A percentile compares a stretch with the other conserved stretches of the same genome.
Conservation (phyloP, 2,888 invertebrate genomes). For the Latheticus oryzae region DNA sequence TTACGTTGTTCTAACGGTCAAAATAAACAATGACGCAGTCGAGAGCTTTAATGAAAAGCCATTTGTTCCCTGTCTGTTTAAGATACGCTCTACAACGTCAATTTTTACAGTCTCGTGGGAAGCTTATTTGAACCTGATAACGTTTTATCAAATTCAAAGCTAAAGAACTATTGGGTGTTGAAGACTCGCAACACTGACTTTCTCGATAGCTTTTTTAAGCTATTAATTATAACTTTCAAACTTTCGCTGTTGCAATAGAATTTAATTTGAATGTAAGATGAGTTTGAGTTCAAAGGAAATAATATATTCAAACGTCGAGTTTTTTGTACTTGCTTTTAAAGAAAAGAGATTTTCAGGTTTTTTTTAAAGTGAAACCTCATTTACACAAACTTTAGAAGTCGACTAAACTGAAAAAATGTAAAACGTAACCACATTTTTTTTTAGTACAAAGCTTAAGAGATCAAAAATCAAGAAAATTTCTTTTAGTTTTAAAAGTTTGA, state of each 20-base stretch:
- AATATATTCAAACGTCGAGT: conserved; percentile 16
- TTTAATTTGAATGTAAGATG: conserved; percentile 34
- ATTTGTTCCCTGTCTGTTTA: conserved; percentile 43
- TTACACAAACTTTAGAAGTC: no score
- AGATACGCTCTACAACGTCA: conserved; percentile 40
- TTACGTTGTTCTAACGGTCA: conserved; percentile 41
- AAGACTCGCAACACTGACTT: conserved; percentile 3
- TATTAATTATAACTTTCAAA: conserved; percentile 30
- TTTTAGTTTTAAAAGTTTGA: no score
- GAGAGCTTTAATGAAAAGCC: conserved; percentile 46
- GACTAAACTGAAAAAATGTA: no score
- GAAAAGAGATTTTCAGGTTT: no score
- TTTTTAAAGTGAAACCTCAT: no score
- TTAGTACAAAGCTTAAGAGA: no score
- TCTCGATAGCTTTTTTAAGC: conserved; percentile 16
- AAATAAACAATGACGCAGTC: conserved; percentile 43
- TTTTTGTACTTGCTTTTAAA: background rate
- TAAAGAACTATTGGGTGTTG: background rate
- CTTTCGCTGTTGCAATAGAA: conserved; percentile 18
- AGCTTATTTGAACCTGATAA: conserved; percentile 32
- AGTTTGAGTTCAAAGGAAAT: conserved; percentile 15
- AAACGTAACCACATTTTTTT: no score
- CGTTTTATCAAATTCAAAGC: conserved; percentile 27
- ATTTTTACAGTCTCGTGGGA: conserved; percentile 30
- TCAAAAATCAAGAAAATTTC: no score